phyloP scores from a whole-genome alignment of 2,797 vertebrate genomes.

The Phaenicophaeus curvirostris region DNA sequence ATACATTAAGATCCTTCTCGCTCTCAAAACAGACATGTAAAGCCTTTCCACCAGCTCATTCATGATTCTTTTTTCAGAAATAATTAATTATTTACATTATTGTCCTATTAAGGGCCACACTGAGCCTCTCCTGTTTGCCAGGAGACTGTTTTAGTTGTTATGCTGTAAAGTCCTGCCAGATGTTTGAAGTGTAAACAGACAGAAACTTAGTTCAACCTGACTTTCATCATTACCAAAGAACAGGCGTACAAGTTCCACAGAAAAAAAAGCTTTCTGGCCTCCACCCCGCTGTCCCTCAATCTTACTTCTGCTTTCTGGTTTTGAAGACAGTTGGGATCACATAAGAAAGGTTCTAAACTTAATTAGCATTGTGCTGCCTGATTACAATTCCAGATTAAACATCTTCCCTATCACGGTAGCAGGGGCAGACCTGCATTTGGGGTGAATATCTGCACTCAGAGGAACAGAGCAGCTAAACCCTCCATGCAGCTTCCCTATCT shows the following conservation, averaged over 20 bases:
- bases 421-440: background rate
- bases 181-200: background rate
- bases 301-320: background rate
- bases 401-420: background rate
- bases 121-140: background rate
- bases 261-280: background rate
- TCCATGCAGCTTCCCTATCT: background rate
- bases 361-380: background rate
- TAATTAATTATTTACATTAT: constrained; percentile 12
- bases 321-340: background rate
- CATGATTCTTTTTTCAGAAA: background rate
- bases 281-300: background rate
- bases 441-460: background rate
- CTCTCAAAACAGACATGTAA: background rate
- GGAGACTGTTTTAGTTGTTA: background rate
- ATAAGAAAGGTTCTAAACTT: background rate
- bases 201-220: constrained; percentile 61
- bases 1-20: background rate
- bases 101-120: background rate
- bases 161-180: background rate
- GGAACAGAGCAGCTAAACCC: background rate
- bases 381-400: background rate
- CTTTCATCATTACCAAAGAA: constrained; percentile 32
- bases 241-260: background rate
- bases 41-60: background rate